Base-by-base conservation (phyloP, 2,113 vertebrate species). In the Myocastor coypus region DNA sequence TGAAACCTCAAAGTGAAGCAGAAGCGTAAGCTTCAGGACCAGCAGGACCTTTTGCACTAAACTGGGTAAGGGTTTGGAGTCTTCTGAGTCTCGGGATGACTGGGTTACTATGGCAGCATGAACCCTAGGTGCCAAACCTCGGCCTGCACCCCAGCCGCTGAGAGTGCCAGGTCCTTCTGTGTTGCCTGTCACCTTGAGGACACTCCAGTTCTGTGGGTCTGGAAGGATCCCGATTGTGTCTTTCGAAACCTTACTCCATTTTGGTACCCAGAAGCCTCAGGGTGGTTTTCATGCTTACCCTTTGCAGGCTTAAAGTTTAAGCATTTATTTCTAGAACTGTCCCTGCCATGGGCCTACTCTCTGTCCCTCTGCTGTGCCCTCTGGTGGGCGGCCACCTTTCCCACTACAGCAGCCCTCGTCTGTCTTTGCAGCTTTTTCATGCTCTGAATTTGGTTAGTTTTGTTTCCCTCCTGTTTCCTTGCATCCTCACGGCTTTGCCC, bases 171-270 rank as follows among this genome's bases (percentile, higher is more conserved):
- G 24, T 55, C 68, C 40, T 52, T 55, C 75, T 73, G 5, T 28
- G 57, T 46, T 42, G 50, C 3, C 32, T n/a, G 3, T 0, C 1
- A 46, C 19, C 13, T 0, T 0, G 8, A 5, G 37, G n/a, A 46
- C 22, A 57, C 30, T 37, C 24, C 17, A 40, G 66, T 46, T 42
- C 1, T 0, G 30, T 12, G 32, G 4, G 22, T 64, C 37, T 24
- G 5, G 6, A 3, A 40, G 68, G 50, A 84, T 32, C 82, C n/a
- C 64, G 20, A 81, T 73, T 66, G 26, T 83, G 24, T 66, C 19
- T 57, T 82, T 96, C 61, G 42, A 57, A 50, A 83, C 16, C 20
- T 59, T 73, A 71, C 52, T 61, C 42, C 5, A 16, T 64, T 85
- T 83, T 81, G 40, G 16, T 34, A 55, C 42, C 89, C 46, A 69